Percentiles rank a stretch among this genome's conserved stretches.
Evolutionary conservation across 2,113 vertebrate genomes (phyloP).

Genomic region (Girardinichthys multiradiatus): DNA sequence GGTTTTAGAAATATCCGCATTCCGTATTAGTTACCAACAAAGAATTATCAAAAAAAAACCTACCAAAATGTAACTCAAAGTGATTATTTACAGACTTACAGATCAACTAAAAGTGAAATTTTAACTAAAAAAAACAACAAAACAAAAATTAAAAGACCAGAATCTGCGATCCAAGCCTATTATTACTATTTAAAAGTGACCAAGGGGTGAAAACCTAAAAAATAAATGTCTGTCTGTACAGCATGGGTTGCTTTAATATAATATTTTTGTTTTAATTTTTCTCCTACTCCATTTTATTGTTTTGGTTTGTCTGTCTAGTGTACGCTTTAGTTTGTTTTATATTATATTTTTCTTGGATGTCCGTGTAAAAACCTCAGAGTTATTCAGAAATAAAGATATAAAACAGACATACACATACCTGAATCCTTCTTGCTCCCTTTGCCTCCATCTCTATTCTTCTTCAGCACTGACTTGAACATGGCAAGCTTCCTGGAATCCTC

Average conservation of each 20-base stretch:
- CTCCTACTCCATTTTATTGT: not conserved
- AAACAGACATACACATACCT: slow-evolving; percentile 81
- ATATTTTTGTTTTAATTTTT: not conserved
- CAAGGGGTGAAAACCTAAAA: not conserved
- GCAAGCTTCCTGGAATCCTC: slow-evolving; percentile 64
- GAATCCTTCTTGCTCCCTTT: slow-evolving; percentile 91
- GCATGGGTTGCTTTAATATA: not conserved
- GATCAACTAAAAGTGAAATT: not conserved
- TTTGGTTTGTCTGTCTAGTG: not conserved
- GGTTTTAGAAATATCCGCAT: no score
- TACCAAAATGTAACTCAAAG: no score
- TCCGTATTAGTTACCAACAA: no score
- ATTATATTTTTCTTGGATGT: not conserved
- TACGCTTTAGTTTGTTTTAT: not conserved
- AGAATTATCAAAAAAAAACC: no score
- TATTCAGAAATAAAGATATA: not conserved
- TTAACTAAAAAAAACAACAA: not conserved
- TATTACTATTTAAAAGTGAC: not conserved
- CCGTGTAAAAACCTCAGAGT: not conserved
- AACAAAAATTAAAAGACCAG: no score
- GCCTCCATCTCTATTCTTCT: slow-evolving; percentile 95
- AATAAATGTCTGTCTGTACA: not conserved
- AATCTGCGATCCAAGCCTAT: not conserved
- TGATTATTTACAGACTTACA: no score
- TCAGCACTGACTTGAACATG: slow-evolving; percentile 98